A percentile compares a stretch with the other conserved stretches of the same genome.
These are phyloP conservation scores for Puma concolor DNA, from an alignment of 2,113 vertebrate species.

Conservation along the genomic window DNA sequence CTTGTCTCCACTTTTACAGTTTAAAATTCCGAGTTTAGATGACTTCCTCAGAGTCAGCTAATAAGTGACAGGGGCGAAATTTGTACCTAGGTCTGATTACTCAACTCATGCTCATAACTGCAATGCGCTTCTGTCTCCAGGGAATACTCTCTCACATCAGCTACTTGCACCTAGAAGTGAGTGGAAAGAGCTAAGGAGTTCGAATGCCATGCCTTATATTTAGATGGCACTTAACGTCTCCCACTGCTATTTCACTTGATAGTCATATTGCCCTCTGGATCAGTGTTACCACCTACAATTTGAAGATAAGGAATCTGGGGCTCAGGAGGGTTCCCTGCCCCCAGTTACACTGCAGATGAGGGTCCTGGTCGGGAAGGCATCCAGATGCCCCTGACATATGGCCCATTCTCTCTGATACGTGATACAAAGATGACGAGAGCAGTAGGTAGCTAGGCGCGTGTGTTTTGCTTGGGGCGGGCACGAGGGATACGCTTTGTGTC, in stretches of 20 bases:
- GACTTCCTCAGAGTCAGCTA: not conserved
- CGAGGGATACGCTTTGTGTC: not conserved
- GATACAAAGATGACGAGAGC: not conserved
- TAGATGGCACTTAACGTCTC: not conserved
- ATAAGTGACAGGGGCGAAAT: constrained; percentile 6
- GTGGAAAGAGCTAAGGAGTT: not conserved
- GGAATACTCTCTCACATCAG: not conserved
- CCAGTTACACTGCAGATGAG: not conserved
- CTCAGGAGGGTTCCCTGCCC: not conserved
- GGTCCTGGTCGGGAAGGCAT: not conserved
- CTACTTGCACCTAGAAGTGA: not conserved
- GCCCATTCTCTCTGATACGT: not conserved
- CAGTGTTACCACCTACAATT: not conserved
- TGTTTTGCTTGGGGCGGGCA: not conserved
- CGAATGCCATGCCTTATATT: not conserved
- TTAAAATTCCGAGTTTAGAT: not conserved
- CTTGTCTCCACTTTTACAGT: not conserved
- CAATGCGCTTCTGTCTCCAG: not conserved
- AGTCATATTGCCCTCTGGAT: not conserved
- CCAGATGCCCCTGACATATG: not conserved
- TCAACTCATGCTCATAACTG: not conserved
- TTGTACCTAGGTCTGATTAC: not conserved
- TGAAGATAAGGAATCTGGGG: not conserved
- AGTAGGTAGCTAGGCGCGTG: not conserved
- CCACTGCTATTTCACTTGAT: not conserved